Base-by-base conservation (phyloP, 2,797 vertebrate genomes). In the Amphiprion clarkii region DNA sequence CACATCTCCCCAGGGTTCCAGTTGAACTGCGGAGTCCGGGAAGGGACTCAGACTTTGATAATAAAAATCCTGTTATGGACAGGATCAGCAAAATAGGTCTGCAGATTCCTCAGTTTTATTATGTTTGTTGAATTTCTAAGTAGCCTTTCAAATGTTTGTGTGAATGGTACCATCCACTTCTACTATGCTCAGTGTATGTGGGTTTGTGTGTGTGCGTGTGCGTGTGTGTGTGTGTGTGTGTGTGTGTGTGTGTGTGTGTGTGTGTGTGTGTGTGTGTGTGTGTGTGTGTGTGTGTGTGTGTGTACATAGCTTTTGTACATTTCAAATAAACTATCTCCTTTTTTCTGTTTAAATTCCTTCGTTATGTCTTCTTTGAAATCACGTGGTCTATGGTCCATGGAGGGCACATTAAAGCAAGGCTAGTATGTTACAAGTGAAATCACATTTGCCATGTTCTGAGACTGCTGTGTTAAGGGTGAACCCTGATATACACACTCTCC, bases 221-320 rank as follows among this genome's bases (percentile, higher is more conserved):
- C 97, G 69, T 87, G 64, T 90, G 90, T 97, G 58, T 82, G 88
- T 79, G 74, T 76, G 82, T 75, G 74, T 77, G 78, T 1, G 54
- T 85, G 67, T 83, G 81, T 53, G 71, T 63, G 81, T 49, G 68
- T 82, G 58, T 82, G 88, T 79, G 74, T 76, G 82, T 75, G 74
- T 77, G 78, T 1, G 54, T 85, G 67, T 83, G 81, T 54, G 71
- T 63, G 81, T 49, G 82, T 78, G 74, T 77, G 79, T 1, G 55
- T 84, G 67, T 84, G 79, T 53, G 71, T 61, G 81, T 49, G 70
- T 65, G 79, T 70, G 82, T 55, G 76, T 96, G 69, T 87, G 64
- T 90, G 90, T 97, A 96, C 95, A 96, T 96, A 98, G 92, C 89
- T 97, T 98, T 98, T 99, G 97, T 98, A 99, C 96, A 99, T 98